These are phyloP conservation scores for Genyomyrus donnyi DNA, from an alignment of 2,113 vertebrate species.

Conservation along the genomic window DNA sequence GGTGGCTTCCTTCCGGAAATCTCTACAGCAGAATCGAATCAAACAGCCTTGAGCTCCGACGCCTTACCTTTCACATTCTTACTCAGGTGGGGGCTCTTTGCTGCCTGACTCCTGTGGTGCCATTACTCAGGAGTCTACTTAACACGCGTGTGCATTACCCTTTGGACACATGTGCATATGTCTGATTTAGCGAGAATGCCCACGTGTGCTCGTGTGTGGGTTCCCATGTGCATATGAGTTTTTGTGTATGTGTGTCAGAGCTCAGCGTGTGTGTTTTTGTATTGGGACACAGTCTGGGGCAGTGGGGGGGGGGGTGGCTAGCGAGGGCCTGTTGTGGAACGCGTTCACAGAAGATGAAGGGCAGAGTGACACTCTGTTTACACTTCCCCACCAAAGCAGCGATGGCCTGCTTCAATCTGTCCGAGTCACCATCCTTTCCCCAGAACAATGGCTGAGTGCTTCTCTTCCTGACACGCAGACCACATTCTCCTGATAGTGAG, in stretches of 20 bases:
- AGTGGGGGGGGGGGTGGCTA: conserved; percentile 34
- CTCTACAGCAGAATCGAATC: conserved; percentile 55
- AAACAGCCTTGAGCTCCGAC: conserved; percentile 54
- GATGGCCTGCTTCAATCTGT: conserved; percentile 91
- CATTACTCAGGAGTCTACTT: neutral
- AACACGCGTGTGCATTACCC: neutral
- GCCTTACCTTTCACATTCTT: conserved; percentile 46
- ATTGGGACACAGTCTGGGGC: conserved; percentile 42
- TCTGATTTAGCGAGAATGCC: neutral
- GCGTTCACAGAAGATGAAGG: conserved; percentile 59
- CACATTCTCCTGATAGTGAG: conserved; percentile 68
- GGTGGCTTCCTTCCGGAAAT: conserved; percentile 54
- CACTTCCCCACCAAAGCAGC: conserved; percentile 78
- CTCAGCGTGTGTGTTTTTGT: conserved; percentile 32
- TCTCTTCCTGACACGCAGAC: conserved; percentile 59
- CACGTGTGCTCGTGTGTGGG: conserved; percentile 17
- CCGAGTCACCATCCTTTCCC: conserved; percentile 85
- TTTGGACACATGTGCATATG: neutral
- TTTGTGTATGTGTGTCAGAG: conserved; percentile 19
- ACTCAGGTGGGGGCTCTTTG: conserved; percentile 36
- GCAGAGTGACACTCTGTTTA: conserved; percentile 81
- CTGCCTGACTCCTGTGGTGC: neutral
- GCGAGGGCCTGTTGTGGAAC: conserved; percentile 52
- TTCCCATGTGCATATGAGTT: neutral
- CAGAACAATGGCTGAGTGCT: conserved; percentile 92